A percentile compares a stretch with the other conserved stretches of the same genome.
Evolutionary conservation across 2,888 invertebrate genomes (phyloP).

Genomic region (Meiosimyza decipiens): DNA sequence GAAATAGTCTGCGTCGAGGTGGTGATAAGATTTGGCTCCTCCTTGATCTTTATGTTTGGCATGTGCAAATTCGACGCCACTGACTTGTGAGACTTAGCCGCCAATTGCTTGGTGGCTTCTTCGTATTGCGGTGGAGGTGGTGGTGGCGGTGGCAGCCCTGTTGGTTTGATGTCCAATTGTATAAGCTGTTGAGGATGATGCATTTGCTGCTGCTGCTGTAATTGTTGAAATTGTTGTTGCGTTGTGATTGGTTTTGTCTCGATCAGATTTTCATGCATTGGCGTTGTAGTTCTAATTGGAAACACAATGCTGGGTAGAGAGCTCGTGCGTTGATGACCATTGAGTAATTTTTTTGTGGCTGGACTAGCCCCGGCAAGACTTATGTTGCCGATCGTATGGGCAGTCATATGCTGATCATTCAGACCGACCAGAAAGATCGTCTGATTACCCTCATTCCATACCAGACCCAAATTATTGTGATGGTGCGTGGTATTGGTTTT

Average conservation of each 20-base stretch:
- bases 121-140: slow-evolving; percentile 77
- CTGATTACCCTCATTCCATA: slow-evolving; percentile 74
- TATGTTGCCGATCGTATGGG: slow-evolving; percentile 60
- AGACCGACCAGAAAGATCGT: slow-evolving; percentile 70
- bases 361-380: slow-evolving; percentile 56
- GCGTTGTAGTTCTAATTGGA: slow-evolving; percentile 59
- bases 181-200: slow-evolving; percentile 52
- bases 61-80: slow-evolving; percentile 1
- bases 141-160: slow-evolving; percentile 63
- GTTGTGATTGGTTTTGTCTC: slow-evolving; percentile 50
- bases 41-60: slow-evolving; percentile 55
- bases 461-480: slow-evolving; percentile 71
- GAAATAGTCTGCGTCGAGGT: not conserved
- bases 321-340: slow-evolving; percentile 69
- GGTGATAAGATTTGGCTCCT: slow-evolving; percentile 46
- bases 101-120: slow-evolving; percentile 75
- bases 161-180: slow-evolving; percentile 67
- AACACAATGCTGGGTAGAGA: slow-evolving; percentile 73
- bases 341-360: slow-evolving; percentile 66
- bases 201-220: slow-evolving; percentile 54
- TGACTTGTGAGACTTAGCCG: slow-evolving; percentile 51
- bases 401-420: slow-evolving; percentile 66
- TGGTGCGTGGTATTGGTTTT: slow-evolving; percentile 56
- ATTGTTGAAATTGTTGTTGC: slow-evolving; percentile 63
- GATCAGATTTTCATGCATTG: slow-evolving; percentile 44